A percentile compares a stretch with the other conserved stretches of the same genome.
phyloP scores from a whole-genome alignment of 2,797 vertebrate genomes.

The Helarctos malayanus region DNA sequence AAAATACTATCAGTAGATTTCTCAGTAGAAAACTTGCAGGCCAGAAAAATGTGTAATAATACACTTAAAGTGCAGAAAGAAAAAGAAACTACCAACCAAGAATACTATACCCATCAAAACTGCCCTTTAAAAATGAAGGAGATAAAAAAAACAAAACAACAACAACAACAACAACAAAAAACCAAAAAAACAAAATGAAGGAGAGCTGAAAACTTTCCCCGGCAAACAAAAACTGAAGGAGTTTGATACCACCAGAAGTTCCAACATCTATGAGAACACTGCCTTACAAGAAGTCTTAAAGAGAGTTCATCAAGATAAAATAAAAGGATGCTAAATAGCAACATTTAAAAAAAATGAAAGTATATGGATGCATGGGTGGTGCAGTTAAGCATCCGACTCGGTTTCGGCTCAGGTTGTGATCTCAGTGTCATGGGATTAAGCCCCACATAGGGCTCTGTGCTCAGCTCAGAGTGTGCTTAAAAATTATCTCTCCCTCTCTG shows the following conservation, averaged over 20 bases:
- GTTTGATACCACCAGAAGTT: not conserved
- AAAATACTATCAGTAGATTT: not conserved
- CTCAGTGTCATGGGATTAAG: not conserved
- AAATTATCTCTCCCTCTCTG: not conserved
- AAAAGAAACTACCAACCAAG: not conserved
- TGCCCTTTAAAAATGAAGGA: not conserved
- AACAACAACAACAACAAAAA: too few species aligned
- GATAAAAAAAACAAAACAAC: too few species aligned
- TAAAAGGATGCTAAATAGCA: not conserved
- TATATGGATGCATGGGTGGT: not conserved
- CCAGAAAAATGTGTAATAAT: not conserved
- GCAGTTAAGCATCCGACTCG: not conserved
- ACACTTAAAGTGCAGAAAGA: not conserved
- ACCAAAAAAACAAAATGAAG: not conserved
- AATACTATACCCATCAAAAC: not conserved
- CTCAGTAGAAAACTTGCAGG: not conserved
- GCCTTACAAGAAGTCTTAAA: not conserved
- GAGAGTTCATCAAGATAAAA: not conserved
- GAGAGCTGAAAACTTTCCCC: not conserved
- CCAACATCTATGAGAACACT: not conserved
- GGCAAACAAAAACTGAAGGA: not conserved
- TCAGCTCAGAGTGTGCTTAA: not conserved
- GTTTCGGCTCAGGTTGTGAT: not conserved
- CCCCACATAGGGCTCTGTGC: not conserved
- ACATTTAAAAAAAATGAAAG: not conserved